Evolutionary conservation across 2,888 invertebrate genomes (phyloP).

Genomic region (Chrysopilus asiliformis): DNA sequence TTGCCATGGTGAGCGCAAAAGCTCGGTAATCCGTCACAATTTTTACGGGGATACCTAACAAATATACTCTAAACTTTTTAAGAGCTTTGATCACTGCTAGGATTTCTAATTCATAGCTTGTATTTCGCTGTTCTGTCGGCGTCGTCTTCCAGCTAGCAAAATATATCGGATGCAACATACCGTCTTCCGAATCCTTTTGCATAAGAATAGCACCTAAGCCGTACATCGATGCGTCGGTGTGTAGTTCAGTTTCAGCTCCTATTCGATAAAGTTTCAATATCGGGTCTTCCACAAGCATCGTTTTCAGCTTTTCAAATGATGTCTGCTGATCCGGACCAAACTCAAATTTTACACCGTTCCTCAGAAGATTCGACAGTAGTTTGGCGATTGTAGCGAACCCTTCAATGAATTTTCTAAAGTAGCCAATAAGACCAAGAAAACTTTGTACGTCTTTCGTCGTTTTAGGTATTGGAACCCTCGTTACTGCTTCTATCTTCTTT

Average conservation of each 20-base stretch:
- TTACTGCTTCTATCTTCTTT: constrained; percentile 20
- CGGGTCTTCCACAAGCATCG: constrained; percentile 9
- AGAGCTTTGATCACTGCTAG: constrained; percentile 17
- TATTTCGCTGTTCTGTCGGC: constrained; percentile 18
- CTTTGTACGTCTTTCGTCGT: constrained; percentile 21
- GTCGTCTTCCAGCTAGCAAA: constrained; percentile 19
- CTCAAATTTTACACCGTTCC: constrained; percentile 6
- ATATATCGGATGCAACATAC: constrained; percentile 16
- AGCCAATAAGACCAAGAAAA: constrained; percentile 25
- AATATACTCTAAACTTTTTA: constrained; percentile 16
- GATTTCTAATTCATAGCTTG: constrained; percentile 24
- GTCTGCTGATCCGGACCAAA: constrained; percentile 20
- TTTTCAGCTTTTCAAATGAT: constrained; percentile 8
- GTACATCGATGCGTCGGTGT: constrained; percentile 20
- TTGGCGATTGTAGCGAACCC: constrained; percentile 22
- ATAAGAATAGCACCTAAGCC: constrained; percentile 20
- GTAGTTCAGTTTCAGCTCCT: constrained; percentile 16
- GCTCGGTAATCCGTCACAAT: constrained; percentile 22
- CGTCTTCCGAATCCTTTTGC: constrained; percentile 14
- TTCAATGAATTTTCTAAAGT: constrained; percentile 26
- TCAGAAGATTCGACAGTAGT: constrained; percentile 20
- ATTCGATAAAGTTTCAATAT: constrained; percentile 21
- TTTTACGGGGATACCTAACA: constrained; percentile 18
- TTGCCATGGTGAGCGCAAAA: constrained; percentile 18
- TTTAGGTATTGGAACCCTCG: constrained; percentile 20